Conservation (phyloP, 2,113 vertebrate genomes). For the Ivindomyrus marchei region DNA sequence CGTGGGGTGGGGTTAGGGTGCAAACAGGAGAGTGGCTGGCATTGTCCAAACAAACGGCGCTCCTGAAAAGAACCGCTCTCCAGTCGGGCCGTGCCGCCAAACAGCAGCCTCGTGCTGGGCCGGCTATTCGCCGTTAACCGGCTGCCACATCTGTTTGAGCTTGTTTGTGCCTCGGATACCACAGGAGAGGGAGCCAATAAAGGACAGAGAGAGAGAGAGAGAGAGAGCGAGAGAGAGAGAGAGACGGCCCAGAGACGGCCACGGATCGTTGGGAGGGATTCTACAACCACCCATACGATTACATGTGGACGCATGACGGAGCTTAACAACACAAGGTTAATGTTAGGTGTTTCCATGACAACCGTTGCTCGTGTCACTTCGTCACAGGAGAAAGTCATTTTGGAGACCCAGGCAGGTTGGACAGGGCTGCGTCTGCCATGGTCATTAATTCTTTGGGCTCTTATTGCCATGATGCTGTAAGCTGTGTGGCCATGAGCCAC, state of each 20-base stretch:
- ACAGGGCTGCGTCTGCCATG: background rate
- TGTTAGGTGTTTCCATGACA: background rate
- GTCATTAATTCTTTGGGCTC: background rate
- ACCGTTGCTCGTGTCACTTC: background rate
- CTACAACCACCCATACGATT: background rate
- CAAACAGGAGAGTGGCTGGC: background rate
- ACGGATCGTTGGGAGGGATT: background rate
- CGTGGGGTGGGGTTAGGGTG: background rate
- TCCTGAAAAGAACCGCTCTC: background rate
- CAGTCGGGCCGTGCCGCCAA: too few species aligned
- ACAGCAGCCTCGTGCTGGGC: background rate
- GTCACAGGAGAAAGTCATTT: background rate
- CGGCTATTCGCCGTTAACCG: too few species aligned
- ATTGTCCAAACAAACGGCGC: background rate
- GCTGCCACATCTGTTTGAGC: background rate
- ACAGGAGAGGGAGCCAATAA: background rate
- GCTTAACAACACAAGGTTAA: background rate
- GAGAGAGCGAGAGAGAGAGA: background rate
- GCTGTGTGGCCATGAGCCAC: background rate
- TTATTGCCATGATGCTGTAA: background rate
- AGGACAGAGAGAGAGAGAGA: background rate
- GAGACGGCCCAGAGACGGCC: background rate
- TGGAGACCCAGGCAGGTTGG: background rate
- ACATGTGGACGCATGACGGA: background rate
- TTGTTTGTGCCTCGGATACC: background rate